phyloP scores from a whole-genome alignment of 1,140 invertebrate species.

The Lucilia sericata region DNA sequence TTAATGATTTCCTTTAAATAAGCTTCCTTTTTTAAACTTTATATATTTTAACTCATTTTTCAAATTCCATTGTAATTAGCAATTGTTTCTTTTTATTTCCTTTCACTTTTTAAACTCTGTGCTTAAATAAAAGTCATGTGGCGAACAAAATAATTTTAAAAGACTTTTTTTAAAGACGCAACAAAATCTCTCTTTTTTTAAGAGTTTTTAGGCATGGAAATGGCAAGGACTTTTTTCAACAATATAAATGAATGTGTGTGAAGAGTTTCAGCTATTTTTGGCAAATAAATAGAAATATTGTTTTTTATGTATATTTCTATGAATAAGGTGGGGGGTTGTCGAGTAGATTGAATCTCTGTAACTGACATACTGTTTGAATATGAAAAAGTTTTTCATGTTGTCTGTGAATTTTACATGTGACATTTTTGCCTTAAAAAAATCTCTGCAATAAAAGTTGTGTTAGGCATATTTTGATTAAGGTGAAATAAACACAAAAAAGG shows the following conservation, averaged over 20 bases:
- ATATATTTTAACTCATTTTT: background rate
- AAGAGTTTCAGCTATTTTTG: background rate
- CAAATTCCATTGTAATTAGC: background rate
- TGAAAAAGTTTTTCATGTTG: background rate
- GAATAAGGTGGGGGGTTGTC: background rate
- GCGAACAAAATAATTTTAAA: background rate
- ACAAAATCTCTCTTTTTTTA: background rate
- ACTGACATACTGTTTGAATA: no score
- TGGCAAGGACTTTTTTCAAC: background rate
- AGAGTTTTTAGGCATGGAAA: background rate
- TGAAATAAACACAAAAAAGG: background rate
- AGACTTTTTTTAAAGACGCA: background rate
- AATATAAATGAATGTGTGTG: background rate
- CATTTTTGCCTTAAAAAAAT: background rate
- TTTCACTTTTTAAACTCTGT: background rate
- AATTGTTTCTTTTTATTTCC: background rate
- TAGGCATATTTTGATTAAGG: constrained; percentile 4
- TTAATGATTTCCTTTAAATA: no score
- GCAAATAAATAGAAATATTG: background rate
- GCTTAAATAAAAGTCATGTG: background rate
- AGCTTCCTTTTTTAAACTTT: no score
- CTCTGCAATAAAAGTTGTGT: background rate
- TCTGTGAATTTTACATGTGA: background rate
- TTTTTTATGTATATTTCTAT: background rate
- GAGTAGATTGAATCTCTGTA: background rate